Evolutionary conservation across 2,888 invertebrate species (phyloP).

Genomic region (Dryomyza anilis): DNA sequence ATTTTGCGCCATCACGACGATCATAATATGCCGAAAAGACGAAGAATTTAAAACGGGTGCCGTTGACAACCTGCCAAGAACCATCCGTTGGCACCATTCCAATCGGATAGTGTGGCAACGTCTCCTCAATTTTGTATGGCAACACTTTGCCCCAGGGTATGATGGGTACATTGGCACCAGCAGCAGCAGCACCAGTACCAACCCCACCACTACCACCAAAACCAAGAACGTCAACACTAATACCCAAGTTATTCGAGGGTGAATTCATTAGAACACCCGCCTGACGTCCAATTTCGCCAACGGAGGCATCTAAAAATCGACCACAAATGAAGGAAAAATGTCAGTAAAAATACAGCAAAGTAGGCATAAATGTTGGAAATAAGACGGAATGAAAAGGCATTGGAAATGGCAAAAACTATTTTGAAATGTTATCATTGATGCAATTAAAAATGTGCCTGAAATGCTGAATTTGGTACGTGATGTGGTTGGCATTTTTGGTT

Average conservation of each 20-base stretch:
- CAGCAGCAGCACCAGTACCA: constrained; percentile 35
- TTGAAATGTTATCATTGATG: not conserved
- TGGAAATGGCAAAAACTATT: not conserved
- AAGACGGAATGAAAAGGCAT: not conserved
- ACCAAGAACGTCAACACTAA: constrained; percentile 31
- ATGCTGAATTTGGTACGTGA: constrained; percentile 23
- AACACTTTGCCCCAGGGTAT: constrained; percentile 61
- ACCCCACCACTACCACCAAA: constrained; percentile 35
- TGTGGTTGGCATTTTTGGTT: not conserved
- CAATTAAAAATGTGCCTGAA: constrained; percentile 35
- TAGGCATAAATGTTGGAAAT: not conserved
- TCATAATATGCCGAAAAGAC: constrained; percentile 92
- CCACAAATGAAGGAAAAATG: not conserved
- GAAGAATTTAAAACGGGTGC: constrained; percentile 79
- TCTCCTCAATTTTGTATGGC: constrained; percentile 60
- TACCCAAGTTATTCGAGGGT: constrained; percentile 27
- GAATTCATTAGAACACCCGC: constrained; percentile 50
- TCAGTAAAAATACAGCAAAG: not conserved
- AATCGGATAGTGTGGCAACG: constrained; percentile 68
- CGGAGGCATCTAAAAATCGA: constrained; percentile 47
- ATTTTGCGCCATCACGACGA: constrained; percentile 68
- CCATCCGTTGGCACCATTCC: constrained; percentile 74
- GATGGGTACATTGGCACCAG: constrained; percentile 47
- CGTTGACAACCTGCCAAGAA: constrained; percentile 71
- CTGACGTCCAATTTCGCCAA: constrained; percentile 41